Evolutionary conservation across 2,888 invertebrate genomes (phyloP).

Genomic region (Macrosoma leucophasiata): DNA sequence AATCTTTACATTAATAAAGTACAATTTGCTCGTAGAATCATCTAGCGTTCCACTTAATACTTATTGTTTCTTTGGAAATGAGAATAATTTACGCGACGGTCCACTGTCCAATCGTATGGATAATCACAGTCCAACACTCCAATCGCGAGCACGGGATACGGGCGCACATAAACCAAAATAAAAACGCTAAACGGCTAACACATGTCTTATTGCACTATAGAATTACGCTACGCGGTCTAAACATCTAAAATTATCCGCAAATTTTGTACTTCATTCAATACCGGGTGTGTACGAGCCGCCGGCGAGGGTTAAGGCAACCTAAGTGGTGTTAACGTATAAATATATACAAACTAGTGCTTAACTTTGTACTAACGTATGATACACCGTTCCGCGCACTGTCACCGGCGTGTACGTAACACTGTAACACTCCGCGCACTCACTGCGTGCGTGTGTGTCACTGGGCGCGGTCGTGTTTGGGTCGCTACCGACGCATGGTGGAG

Average conservation of each 20-base stretch:
- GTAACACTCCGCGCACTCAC: too few species aligned
- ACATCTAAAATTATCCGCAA: conserved; percentile 59
- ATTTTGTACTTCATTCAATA: conserved; percentile 68
- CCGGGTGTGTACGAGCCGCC: conserved; percentile 28
- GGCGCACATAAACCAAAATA: conserved; percentile 32
- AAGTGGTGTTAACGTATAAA: conserved; percentile 47
- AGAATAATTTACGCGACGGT: conserved; percentile 45
- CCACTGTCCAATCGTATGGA: conserved; percentile 36
- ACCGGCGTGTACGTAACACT: conserved; percentile 21
- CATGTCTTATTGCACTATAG: conserved; percentile 63
- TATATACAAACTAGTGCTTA: conserved; percentile 42
- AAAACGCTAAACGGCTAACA: conserved; percentile 9
- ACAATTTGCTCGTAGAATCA: conserved; percentile 38
- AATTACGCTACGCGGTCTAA: conserved; percentile 67
- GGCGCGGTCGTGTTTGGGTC: conserved; percentile 28
- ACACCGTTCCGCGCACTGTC: conserved; percentile 14
- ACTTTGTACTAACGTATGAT: conserved; percentile 51
- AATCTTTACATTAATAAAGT: conserved; percentile 44
- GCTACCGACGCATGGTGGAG: conserved; percentile 80
- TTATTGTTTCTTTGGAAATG: conserved; percentile 60
- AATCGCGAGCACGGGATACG: conserved; percentile 27
- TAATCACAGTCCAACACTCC: conserved; percentile 42
- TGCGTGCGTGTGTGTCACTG: too few species aligned
- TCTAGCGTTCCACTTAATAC: conserved; percentile 51
- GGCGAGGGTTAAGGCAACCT: conserved; percentile 52